These are phyloP conservation scores for Apotomis betuletana DNA, from an alignment of 2,888 invertebrate species.

Conservation along the genomic window DNA sequence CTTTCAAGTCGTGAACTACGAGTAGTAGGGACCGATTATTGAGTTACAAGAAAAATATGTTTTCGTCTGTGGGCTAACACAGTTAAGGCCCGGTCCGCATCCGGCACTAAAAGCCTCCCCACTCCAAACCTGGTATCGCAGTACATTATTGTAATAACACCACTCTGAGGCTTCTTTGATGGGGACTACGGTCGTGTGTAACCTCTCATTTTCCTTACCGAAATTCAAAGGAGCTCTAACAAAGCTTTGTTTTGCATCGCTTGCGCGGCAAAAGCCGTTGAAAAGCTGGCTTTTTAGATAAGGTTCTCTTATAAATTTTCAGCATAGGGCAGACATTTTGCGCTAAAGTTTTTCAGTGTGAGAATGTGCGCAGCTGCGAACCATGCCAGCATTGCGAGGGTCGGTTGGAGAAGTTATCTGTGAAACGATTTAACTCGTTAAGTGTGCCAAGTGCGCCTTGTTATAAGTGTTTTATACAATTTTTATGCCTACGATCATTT, in stretches of 20 bases:
- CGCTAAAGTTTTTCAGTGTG: slow-evolving; percentile 74
- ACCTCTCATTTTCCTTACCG: slow-evolving; percentile 82
- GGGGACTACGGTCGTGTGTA: slow-evolving; percentile 70
- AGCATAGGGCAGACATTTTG: slow-evolving; percentile 70
- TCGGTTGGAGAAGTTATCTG: slow-evolving; percentile 62
- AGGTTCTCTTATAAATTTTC: slow-evolving; percentile 79
- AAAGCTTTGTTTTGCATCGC: slow-evolving; percentile 83
- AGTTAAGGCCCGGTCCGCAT: slow-evolving; percentile 36
- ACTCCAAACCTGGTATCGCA: slow-evolving; percentile 71
- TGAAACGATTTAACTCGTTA: slow-evolving; percentile 62
- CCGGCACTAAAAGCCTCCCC: slow-evolving; percentile 55
- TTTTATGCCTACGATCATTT: background rate
- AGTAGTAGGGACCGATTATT: slow-evolving; percentile 14
- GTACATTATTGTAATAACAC: slow-evolving; percentile 81
- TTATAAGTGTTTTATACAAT: slow-evolving; percentile 15
- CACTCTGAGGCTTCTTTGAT: slow-evolving; percentile 77
- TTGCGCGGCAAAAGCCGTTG: slow-evolving; percentile 73
- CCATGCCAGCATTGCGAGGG: slow-evolving; percentile 67
- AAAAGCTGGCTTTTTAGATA: slow-evolving; percentile 82
- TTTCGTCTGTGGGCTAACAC: slow-evolving; percentile 38
- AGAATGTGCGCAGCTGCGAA: slow-evolving; percentile 72
- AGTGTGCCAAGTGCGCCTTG: slow-evolving; percentile 44
- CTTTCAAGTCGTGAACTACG: background rate
- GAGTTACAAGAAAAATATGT: slow-evolving; percentile 41
- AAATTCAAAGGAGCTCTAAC: slow-evolving; percentile 82